phyloP scores from a whole-genome alignment of 2,797 vertebrate species.

The Pantherophis vulpinus region DNA sequence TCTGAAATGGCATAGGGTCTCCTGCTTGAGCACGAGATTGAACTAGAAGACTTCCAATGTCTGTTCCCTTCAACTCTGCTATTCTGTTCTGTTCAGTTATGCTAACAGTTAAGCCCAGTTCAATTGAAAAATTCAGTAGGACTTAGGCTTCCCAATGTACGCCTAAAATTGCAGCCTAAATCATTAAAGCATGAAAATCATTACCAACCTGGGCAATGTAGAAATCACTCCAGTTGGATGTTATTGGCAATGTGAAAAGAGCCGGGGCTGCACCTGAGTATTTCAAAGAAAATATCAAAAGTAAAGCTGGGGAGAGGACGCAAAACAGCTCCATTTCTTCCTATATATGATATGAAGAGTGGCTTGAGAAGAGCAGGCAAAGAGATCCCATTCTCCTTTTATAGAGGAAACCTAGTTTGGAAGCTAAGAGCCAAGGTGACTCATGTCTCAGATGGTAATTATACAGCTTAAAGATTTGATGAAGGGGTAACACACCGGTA shows the following conservation, averaged over 20 bases:
- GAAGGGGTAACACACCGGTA: slow-evolving; percentile 45
- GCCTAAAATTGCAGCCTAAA: neutral
- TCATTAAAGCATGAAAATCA: slow-evolving; percentile 24
- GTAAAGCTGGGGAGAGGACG: slow-evolving; percentile 50
- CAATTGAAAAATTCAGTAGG: neutral
- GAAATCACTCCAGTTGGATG: slow-evolving; percentile 57
- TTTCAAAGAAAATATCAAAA: slow-evolving; percentile 50
- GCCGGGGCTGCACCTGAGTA: slow-evolving; percentile 51
- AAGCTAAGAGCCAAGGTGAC: slow-evolving; percentile 55
- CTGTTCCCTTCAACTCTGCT: neutral
- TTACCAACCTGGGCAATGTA: slow-evolving; percentile 66
- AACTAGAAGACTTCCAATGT: neutral
- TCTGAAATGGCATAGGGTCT: neutral
- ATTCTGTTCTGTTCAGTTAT: neutral
- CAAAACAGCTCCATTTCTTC: slow-evolving; percentile 61
- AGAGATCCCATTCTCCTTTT: slow-evolving; percentile 50
- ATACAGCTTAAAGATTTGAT: slow-evolving; percentile 60
- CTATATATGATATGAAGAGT: neutral
- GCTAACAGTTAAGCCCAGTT: neutral
- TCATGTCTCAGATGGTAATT: slow-evolving; percentile 70
- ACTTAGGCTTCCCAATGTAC: neutral
- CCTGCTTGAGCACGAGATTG: neutral
- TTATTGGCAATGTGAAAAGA: slow-evolving; percentile 41
- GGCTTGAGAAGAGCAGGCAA: slow-evolving; percentile 16
- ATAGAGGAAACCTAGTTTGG: slow-evolving; percentile 64